A percentile compares a stretch with the other conserved stretches of the same genome.
Evolutionary conservation across 2,888 invertebrate genomes (phyloP).

Genomic region (Anoncus sp.): DNA sequence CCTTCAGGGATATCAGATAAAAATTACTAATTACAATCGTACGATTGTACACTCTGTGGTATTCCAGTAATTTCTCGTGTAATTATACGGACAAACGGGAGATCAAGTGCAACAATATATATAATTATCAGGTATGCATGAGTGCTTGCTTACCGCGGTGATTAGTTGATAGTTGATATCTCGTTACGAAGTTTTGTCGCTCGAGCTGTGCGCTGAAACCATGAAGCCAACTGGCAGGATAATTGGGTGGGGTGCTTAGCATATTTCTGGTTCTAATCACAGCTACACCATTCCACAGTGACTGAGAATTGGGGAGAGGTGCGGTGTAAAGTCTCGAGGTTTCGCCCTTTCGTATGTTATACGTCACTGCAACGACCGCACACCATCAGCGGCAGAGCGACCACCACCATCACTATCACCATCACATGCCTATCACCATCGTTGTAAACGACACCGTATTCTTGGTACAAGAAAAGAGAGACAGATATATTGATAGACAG

Average conservation of each 20-base stretch:
- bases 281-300: constrained; percentile 72
- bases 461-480: constrained; percentile 28
- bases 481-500: not conserved
- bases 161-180: constrained; percentile 35
- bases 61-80: not conserved
- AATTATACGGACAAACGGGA: not conserved
- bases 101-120: not conserved
- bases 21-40: not conserved
- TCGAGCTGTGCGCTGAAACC: constrained; percentile 13
- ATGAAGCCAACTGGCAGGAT: constrained; percentile 66
- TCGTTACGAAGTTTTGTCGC: constrained; percentile 19
- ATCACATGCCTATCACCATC: constrained; percentile 50
- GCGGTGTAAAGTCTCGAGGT: constrained; percentile 76
- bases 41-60: not conserved
- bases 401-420: constrained; percentile 37
- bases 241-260: constrained; percentile 77
- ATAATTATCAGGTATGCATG: constrained; percentile 22
- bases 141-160: not conserved
- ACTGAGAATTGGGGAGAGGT: constrained; percentile 43
- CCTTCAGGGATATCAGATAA: not conserved
- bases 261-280: constrained; percentile 80
- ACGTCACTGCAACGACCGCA: constrained; percentile 50
- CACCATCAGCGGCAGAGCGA: constrained; percentile 56
- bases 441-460: constrained; percentile 55
- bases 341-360: constrained; percentile 53